These are phyloP conservation scores for Reticulitermes lucifugus DNA, from an alignment of 2,888 invertebrate genomes.

Conservation along the genomic window DNA sequence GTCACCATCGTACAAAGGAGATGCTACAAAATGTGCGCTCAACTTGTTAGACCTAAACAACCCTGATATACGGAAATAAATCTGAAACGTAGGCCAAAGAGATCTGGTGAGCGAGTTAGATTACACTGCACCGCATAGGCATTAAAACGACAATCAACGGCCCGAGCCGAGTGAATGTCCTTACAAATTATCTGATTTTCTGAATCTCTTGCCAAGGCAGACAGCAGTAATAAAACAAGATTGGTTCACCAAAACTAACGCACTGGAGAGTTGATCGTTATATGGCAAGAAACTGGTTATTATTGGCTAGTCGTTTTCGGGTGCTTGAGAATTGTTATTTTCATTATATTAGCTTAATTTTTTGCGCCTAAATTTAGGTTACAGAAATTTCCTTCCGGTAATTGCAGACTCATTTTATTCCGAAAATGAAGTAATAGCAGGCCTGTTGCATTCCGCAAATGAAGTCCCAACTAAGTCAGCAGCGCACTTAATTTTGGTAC, in stretches of 20 bases:
- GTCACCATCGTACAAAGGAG: no score
- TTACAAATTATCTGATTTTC: conserved; percentile 32
- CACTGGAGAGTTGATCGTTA: not conserved
- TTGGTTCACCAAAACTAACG: conserved; percentile 18
- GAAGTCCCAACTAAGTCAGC: no score
- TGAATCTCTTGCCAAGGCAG: not conserved
- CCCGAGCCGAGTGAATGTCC: not conserved
- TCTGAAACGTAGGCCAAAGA: not conserved
- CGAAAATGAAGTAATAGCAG: no score
- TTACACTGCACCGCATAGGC: conserved; percentile 8
- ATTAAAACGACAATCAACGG: conserved; percentile 27
- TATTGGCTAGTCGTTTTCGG: not conserved
- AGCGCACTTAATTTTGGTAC: no score
- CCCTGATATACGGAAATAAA: not conserved
- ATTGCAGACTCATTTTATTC: no score
- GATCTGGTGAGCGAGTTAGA: conserved; percentile 3
- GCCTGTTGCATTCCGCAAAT: no score
- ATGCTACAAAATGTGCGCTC: no score
- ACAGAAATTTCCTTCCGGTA: no score
- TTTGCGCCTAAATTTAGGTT: no score
- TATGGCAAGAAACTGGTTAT: not conserved
- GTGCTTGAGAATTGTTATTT: no score
- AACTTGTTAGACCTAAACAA: no score
- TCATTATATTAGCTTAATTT: no score
- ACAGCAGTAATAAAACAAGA: conserved; percentile 15